Evolutionary conservation across 1,140 invertebrate genomes (phyloP).

Genomic region (Ceratosolen solmsi): DNA sequence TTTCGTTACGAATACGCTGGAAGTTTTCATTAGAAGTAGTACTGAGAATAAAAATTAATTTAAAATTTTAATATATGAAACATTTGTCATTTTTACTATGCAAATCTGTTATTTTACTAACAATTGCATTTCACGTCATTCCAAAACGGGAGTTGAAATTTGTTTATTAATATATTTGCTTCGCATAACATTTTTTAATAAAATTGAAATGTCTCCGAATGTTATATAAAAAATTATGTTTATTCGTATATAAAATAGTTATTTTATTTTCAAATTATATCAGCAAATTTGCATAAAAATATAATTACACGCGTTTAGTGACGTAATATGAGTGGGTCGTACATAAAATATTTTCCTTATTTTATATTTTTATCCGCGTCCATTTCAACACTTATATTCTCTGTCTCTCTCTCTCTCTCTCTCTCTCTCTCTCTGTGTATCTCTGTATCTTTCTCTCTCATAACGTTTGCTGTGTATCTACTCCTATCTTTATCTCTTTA

Average conservation of each 20-base stretch:
- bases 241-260: no score
- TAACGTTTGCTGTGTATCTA: background rate
- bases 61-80: background rate
- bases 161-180: no score
- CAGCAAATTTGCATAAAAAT: no score
- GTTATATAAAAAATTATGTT: no score
- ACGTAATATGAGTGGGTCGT: background rate
- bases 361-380: background rate
- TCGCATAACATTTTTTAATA: no score
- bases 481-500: background rate
- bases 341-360: background rate
- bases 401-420: background rate
- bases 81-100: no score
- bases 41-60: background rate
- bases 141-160: no score
- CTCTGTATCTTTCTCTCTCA: background rate
- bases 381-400: background rate
- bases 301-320: background rate
- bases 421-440: background rate
- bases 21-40: background rate
- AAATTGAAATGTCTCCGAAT: no score
- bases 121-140: no score
- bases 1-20: background rate
- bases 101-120: no score
- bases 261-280: no score